Conservation (phyloP, 2,888 invertebrate species). For the Panzeria rudis region DNA sequence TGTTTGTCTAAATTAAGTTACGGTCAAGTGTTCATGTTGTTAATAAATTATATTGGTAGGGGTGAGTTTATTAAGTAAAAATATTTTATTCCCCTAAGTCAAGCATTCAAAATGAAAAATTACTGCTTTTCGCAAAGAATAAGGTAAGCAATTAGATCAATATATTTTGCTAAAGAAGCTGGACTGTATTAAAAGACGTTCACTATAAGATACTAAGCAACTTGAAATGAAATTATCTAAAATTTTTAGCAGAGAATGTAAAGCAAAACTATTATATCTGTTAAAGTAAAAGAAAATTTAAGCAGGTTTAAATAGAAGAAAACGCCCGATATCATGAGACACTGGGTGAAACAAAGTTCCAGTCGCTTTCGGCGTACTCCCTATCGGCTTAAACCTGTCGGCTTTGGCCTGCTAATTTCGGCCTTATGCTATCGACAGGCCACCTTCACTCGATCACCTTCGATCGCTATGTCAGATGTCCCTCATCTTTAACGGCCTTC, state of each 20-base stretch:
- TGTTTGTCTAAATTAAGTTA: conserved; percentile 56
- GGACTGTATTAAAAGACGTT: background rate
- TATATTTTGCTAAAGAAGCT: background rate
- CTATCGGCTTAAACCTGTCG: too few relatives aligned
- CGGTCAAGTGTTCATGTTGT: conserved; percentile 51
- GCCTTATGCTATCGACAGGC: too few relatives aligned
- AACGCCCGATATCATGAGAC: too few relatives aligned
- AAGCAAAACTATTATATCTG: too few relatives aligned
- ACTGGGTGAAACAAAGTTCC: too few relatives aligned
- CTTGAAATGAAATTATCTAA: background rate
- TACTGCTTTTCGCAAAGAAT: background rate
- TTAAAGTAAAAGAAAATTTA: too few relatives aligned
- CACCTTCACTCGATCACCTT: too few relatives aligned
- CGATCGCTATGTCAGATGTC: too few relatives aligned
- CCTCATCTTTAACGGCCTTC: too few relatives aligned
- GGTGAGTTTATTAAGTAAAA: background rate
- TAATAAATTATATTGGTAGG: conserved; percentile 41
- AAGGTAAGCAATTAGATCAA: background rate
- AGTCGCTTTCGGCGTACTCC: too few relatives aligned
- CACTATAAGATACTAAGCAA: background rate
- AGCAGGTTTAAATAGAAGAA: too few relatives aligned
- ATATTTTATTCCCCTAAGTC: conserved; percentile 28
- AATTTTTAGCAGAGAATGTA: background rate
- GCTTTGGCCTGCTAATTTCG: too few relatives aligned
- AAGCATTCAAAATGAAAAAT: conserved; percentile 33